phyloP scores from a whole-genome alignment of 2,797 vertebrate genomes.

The Neostethus bicornis region DNA sequence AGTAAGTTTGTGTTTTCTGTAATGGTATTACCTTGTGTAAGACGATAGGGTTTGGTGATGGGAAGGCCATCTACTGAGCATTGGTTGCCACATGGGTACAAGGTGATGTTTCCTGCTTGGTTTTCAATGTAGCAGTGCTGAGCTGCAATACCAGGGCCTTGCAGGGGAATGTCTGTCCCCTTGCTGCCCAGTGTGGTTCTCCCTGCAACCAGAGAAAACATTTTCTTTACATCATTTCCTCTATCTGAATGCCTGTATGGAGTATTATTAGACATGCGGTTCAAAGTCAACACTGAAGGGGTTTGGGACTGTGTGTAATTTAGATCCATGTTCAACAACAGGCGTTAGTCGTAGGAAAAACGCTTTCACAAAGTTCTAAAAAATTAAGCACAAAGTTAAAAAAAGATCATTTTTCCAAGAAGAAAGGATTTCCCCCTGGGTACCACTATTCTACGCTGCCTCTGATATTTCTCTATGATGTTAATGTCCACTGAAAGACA shows the following conservation, averaged over 20 bases:
- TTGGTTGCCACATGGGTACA: slow-evolving; percentile 90
- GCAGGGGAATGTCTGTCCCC: slow-evolving; percentile 86
- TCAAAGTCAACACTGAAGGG: slow-evolving; percentile 32
- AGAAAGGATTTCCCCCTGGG: slow-evolving; percentile 15
- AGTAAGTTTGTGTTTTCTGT: background rate
- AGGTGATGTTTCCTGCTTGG: slow-evolving; percentile 80
- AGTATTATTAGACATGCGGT: slow-evolving; percentile 46
- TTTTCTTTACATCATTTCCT: slow-evolving; percentile 41
- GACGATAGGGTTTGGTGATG: slow-evolving; percentile 82
- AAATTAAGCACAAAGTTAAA: slow-evolving; percentile 9
- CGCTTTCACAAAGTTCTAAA: too few species aligned
- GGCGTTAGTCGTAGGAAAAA: slow-evolving; percentile 38
- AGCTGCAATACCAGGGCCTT: slow-evolving; percentile 84
- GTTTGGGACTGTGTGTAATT: slow-evolving; percentile 24
- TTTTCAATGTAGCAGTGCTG: slow-evolving; percentile 96
- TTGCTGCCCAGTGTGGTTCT: slow-evolving; percentile 88
- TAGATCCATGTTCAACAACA: slow-evolving; percentile 36
- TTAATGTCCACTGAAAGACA: slow-evolving; percentile 19
- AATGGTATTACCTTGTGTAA: slow-evolving; percentile 88
- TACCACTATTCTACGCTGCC: slow-evolving; percentile 8
- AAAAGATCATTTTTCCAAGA: background rate
- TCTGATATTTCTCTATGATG: slow-evolving; percentile 21
- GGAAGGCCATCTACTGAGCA: slow-evolving; percentile 86
- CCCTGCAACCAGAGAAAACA: slow-evolving; percentile 76
- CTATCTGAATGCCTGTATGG: slow-evolving; percentile 36